Evolutionary conservation across 1,140 invertebrate genomes (phyloP).

Genomic region (Bradynema listronoti): DNA sequence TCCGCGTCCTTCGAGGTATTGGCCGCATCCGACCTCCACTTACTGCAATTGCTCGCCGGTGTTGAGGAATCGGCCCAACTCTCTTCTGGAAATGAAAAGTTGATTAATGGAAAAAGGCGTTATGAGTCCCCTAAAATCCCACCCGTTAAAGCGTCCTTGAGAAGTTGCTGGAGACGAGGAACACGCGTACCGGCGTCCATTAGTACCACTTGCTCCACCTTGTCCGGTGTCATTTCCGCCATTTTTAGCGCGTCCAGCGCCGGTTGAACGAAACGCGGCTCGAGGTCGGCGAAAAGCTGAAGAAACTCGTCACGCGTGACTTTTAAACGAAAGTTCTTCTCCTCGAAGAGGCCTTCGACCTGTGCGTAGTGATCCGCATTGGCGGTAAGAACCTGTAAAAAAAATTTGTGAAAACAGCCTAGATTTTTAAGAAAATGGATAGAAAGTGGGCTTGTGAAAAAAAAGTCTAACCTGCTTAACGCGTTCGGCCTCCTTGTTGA

Average conservation of each 20-base stretch:
- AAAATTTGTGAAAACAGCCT: too few relatives aligned
- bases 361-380: slow-evolving; percentile 57
- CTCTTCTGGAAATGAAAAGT: slow-evolving; percentile 59
- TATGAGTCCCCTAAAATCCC: too few relatives aligned
- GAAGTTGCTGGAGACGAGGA: slow-evolving; percentile 78
- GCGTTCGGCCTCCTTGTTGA: slow-evolving; percentile 89
- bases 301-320: slow-evolving; percentile 82
- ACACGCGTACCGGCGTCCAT: slow-evolving; percentile 87
- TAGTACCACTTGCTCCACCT: slow-evolving; percentile 70
- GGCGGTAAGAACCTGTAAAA: slow-evolving; percentile 48
- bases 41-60: slow-evolving; percentile 63
- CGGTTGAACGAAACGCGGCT: slow-evolving; percentile 72
- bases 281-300: slow-evolving; percentile 74
- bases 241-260: slow-evolving; percentile 75
- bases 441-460: slow-evolving; percentile 6
- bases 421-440: not conserved
- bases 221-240: slow-evolving; percentile 65
- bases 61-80: slow-evolving; percentile 88
- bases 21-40: slow-evolving; percentile 26
- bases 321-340: slow-evolving; percentile 77
- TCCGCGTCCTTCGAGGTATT: too few relatives aligned
- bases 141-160: too few relatives aligned
- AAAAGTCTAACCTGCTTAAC: slow-evolving; percentile 70
- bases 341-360: slow-evolving; percentile 88
- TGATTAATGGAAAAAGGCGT: too few relatives aligned